Conservation (phyloP, 2,113 vertebrate species). For the Panthera tigris region DNA sequence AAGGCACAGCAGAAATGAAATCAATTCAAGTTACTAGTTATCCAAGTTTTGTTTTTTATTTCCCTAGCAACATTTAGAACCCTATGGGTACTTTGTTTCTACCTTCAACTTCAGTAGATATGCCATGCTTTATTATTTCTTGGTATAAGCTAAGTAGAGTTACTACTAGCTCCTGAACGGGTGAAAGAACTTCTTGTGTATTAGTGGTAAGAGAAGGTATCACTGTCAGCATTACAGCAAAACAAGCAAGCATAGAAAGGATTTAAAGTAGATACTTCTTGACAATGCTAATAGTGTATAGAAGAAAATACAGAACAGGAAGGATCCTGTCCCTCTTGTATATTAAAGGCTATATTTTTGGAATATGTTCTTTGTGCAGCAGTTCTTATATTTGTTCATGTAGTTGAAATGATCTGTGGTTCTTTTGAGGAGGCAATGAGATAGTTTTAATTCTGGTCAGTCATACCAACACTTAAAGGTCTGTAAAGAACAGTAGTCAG, state of each 20-base stretch:
- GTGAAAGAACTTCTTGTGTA: background rate
- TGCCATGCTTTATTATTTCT: conserved; percentile 10
- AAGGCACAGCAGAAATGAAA: conserved; percentile 3
- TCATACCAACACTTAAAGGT: background rate
- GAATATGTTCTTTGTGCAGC: background rate
- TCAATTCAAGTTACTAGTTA: background rate
- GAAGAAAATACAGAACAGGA: background rate
- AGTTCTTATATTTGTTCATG: background rate
- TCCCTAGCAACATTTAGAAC: background rate
- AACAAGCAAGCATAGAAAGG: background rate
- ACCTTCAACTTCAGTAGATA: background rate
- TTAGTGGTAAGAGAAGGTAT: background rate
- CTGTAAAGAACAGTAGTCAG: background rate
- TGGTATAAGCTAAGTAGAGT: background rate
- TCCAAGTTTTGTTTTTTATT: background rate
- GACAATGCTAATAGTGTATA: background rate
- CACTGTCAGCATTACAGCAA: background rate
- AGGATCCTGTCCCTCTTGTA: background rate
- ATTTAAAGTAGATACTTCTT: background rate
- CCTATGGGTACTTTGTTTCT: background rate
- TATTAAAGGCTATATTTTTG: background rate
- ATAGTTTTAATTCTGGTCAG: background rate
- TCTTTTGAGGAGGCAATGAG: background rate
- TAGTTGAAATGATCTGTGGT: background rate
- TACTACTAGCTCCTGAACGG: background rate